Percentiles rank a stretch among this genome's conserved stretches.
Evolutionary conservation across 2,113 vertebrate species (phyloP).

Genomic region (Menidia beryllina): DNA sequence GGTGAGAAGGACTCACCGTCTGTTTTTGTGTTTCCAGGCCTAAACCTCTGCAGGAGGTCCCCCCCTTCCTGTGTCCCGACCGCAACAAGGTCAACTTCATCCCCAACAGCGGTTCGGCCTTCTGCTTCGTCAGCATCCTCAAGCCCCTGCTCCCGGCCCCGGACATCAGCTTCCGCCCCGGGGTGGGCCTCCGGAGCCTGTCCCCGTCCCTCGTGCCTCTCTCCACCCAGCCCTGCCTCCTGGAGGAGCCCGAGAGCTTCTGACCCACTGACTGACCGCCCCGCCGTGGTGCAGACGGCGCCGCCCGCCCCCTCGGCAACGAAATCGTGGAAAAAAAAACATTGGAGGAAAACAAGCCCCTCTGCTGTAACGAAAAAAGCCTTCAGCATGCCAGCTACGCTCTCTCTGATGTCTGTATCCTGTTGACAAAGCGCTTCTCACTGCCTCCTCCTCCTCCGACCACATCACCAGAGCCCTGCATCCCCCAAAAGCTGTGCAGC

Average conservation of each 20-base stretch:
- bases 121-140: slow-evolving; percentile 99
- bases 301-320: neutral
- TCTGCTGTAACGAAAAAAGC: slow-evolving; percentile 61
- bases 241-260: slow-evolving; percentile 94
- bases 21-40: slow-evolving; percentile 80
- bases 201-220: slow-evolving; percentile 90
- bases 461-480: slow-evolving; percentile 48
- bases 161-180: slow-evolving; percentile 89
- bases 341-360: slow-evolving; percentile 47
- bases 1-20: no score
- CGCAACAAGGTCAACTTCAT: slow-evolving; percentile 99
- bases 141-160: slow-evolving; percentile 95
- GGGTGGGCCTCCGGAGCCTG: slow-evolving; percentile 85
- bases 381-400: slow-evolving; percentile 79
- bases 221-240: slow-evolving; percentile 89
- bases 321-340: slow-evolving; percentile 56
- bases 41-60: slow-evolving; percentile 93
- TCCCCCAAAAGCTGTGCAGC: slow-evolving; percentile 31
- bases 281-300: no score
- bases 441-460: slow-evolving; percentile 63
- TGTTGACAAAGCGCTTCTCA: slow-evolving; percentile 74
- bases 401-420: slow-evolving; percentile 75
- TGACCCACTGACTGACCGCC: no score
- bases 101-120: slow-evolving; percentile 98
- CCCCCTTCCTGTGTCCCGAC: slow-evolving; percentile 97